Conservation (phyloP, 2,797 vertebrate genomes). For the Parambassis ranga region DNA sequence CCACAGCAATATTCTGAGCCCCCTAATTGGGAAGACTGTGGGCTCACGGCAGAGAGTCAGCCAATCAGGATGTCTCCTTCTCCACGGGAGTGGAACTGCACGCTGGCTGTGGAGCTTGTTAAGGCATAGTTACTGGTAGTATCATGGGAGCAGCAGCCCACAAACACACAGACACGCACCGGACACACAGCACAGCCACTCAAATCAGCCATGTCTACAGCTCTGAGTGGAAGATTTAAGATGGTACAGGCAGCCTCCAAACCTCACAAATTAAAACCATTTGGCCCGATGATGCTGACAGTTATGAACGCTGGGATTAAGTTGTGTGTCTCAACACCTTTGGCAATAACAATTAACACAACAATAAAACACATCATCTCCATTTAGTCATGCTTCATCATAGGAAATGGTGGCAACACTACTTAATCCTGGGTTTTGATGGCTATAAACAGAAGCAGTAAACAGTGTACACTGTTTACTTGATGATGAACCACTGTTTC, state of each 20-base stretch:
- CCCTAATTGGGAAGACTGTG: constrained; percentile 65
- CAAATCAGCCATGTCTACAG: constrained; percentile 24
- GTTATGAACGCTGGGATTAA: too few species aligned
- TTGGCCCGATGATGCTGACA: neutral
- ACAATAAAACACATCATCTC: too few species aligned
- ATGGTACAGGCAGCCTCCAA: neutral
- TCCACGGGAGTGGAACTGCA: constrained; percentile 68
- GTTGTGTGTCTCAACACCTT: too few species aligned
- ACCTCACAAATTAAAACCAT: neutral
- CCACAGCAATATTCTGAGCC: constrained; percentile 39
- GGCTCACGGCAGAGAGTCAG: constrained; percentile 43
- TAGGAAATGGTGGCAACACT: too few species aligned
- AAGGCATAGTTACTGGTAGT: constrained; percentile 52
- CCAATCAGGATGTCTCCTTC: constrained; percentile 65
- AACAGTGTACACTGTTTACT: too few species aligned
- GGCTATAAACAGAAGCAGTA: too few species aligned
- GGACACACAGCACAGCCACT: neutral
- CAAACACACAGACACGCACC: constrained; percentile 25
- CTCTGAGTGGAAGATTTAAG: constrained; percentile 5
- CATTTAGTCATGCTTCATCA: too few species aligned
- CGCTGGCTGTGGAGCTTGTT: constrained; percentile 68
- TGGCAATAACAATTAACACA: too few species aligned
- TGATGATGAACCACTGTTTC: too few species aligned
- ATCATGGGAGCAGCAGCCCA: constrained; percentile 45
- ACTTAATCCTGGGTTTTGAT: too few species aligned